Percentiles rank a stretch among this genome's conserved stretches.
Evolutionary conservation across 2,888 invertebrate species (phyloP).

Genomic region (Hetaerina titia): DNA sequence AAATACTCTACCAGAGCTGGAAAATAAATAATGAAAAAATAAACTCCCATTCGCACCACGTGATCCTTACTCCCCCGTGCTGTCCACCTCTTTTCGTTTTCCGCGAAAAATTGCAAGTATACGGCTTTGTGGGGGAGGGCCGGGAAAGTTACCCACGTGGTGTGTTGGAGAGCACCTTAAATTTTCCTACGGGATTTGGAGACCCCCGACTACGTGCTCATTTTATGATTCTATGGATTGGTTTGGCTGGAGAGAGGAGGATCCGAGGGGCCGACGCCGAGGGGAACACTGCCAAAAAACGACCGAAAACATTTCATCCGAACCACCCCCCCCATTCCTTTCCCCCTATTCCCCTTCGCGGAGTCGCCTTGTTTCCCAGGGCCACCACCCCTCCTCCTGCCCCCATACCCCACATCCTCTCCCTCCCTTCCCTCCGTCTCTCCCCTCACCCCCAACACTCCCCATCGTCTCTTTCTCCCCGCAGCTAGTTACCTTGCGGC

Average conservation of each 20-base stretch:
- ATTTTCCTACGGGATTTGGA: neutral
- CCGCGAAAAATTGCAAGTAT: neutral
- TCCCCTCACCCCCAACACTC: neutral
- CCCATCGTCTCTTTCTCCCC: neutral
- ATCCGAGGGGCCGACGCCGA: neutral
- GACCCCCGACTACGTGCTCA: neutral
- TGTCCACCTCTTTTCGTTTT: neutral
- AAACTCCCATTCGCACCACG: no score
- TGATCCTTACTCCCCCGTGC: neutral
- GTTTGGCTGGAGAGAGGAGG: neutral
- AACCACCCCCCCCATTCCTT: neutral
- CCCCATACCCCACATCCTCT: neutral
- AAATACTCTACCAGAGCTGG: neutral
- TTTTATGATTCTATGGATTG: slow-evolving; percentile 33
- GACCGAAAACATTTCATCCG: neutral
- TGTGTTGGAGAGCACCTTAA: neutral
- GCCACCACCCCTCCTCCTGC: neutral
- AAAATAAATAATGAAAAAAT: neutral
- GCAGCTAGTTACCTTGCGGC: no score
- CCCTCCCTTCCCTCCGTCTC: neutral
- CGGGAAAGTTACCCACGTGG: neutral
- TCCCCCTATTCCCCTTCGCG: neutral
- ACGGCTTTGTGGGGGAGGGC: neutral
- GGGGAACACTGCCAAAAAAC: neutral
- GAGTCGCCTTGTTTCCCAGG: neutral